Evolutionary conservation across 2,888 invertebrate species (phyloP).

Genomic region (Steinernema hermaphroditum): DNA sequence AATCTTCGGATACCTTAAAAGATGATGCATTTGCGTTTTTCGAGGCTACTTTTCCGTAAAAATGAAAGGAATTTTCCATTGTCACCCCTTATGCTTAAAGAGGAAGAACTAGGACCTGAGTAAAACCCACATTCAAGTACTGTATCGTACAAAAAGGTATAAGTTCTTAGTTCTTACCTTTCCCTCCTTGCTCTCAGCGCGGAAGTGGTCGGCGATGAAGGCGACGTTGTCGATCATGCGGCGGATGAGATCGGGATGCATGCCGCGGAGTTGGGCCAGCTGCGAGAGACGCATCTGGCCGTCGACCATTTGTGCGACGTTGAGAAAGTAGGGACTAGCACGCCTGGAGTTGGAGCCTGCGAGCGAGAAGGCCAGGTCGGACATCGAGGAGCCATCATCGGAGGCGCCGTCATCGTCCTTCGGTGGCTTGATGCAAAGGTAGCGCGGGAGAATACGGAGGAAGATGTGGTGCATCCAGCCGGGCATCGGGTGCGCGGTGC

Average conservation of each 20-base stretch:
- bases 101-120: too few relatives aligned
- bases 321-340: constrained; percentile 60
- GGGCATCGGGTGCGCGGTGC: constrained; percentile 92
- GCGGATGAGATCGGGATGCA: constrained; percentile 65
- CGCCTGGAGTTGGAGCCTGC: constrained; percentile 54
- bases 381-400: too few relatives aligned
- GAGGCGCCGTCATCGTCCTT: too few relatives aligned
- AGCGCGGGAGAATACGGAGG: constrained; percentile 52
- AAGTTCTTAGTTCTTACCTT: too few relatives aligned
- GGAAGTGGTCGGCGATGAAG: constrained; percentile 64
- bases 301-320: constrained; percentile 45
- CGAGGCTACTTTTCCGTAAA: too few relatives aligned
- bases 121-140: too few relatives aligned
- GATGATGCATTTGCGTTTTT: too few relatives aligned
- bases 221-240: constrained; percentile 66
- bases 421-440: constrained; percentile 60
- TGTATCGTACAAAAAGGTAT: too few relatives aligned
- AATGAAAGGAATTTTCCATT: too few relatives aligned
- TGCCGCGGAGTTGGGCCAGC: constrained; percentile 60
- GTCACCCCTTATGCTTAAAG: too few relatives aligned
- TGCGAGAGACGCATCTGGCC: constrained; percentile 55
- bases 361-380: too few relatives aligned
- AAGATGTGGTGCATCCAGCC: constrained; percentile 74
- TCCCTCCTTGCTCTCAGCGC: constrained; percentile 60
- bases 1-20: constrained; percentile 62